Evolutionary conservation across 2,888 invertebrate species (phyloP).

Genomic region (Tetheella fluctuosa): DNA sequence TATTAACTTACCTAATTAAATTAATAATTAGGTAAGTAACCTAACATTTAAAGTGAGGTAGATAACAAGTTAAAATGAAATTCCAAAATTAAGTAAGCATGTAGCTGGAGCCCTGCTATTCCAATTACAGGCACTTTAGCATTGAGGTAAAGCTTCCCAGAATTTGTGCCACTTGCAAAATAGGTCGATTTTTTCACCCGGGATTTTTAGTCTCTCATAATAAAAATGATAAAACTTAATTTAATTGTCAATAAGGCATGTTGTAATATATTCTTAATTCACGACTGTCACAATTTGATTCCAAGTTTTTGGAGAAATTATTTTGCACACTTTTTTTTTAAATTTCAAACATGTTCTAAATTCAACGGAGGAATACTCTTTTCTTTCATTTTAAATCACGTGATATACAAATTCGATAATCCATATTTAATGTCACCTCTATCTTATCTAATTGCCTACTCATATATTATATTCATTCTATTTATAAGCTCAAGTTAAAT

Average conservation of each 20-base stretch:
- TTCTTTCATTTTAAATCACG: too few relatives aligned
- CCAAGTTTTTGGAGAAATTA: too few relatives aligned
- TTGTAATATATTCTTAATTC: neutral
- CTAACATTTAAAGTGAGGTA: neutral
- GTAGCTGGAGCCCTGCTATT: constrained; percentile 1
- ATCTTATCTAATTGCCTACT: too few relatives aligned
- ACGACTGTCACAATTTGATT: too few relatives aligned
- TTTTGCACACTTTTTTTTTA: too few relatives aligned
- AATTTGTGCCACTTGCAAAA: neutral
- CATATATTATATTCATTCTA: too few relatives aligned
- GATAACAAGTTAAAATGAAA: neutral
- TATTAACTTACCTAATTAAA: neutral
- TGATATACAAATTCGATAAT: too few relatives aligned
- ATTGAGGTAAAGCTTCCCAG: constrained; percentile 5
- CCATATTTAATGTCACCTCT: too few relatives aligned
- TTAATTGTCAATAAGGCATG: neutral
- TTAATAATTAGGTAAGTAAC: too few relatives aligned
- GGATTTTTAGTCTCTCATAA: neutral
- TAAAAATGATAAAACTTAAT: neutral
- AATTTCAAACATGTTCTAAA: too few relatives aligned
- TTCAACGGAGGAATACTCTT: too few relatives aligned
- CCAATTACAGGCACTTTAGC: constrained; percentile 4
- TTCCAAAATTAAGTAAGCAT: constrained; percentile 7
- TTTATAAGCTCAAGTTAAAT: too few relatives aligned
- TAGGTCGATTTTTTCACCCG: neutral